Percentiles rank a stretch among this genome's conserved stretches.
phyloP scores from a whole-genome alignment of 2,888 invertebrate genomes.

The Taenaris catops region DNA sequence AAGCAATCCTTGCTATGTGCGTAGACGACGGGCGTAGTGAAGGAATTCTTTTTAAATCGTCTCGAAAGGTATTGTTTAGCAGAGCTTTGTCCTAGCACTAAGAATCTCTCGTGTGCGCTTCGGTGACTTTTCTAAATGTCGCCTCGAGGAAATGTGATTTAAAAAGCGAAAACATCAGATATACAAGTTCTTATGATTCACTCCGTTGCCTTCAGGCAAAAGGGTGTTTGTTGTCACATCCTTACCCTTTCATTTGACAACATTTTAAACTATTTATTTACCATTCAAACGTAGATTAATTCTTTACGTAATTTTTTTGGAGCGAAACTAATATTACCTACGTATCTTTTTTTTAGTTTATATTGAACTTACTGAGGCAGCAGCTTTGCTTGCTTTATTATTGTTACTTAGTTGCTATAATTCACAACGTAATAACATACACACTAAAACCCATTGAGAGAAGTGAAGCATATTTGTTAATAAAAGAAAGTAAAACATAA shows the following conservation, averaged over 20 bases:
- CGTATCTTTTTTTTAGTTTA: no score
- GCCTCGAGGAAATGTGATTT: slow-evolving; percentile 75
- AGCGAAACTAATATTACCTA: no score
- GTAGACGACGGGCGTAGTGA: slow-evolving; percentile 50
- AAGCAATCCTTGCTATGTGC: slow-evolving; percentile 31
- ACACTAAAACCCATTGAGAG: no score
- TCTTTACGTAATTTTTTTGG: no score
- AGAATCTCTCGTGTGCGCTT: slow-evolving; percentile 57
- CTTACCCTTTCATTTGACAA: slow-evolving; percentile 53
- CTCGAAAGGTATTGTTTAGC: slow-evolving; percentile 58
- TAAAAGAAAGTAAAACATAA: no score
- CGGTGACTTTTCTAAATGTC: slow-evolving; percentile 60
- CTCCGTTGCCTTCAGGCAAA: slow-evolving; percentile 68
- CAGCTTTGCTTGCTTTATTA: no score
- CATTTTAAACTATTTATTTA: slow-evolving; percentile 26
- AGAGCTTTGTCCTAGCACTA: slow-evolving; percentile 54
- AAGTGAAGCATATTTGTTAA: no score
- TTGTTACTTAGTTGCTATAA: no score
- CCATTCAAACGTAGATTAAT: slow-evolving; percentile 22
- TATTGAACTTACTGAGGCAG: no score
- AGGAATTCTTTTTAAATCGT: slow-evolving; percentile 69
- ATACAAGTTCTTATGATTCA: slow-evolving; percentile 71
- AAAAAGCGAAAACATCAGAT: slow-evolving; percentile 74
- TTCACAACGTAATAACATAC: no score
- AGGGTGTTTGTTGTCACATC: slow-evolving; percentile 65